Percentiles rank a stretch among this genome's conserved stretches.
Evolutionary conservation across 2,888 invertebrate species (phyloP).

Genomic region (Oxyscelio sp.): DNA sequence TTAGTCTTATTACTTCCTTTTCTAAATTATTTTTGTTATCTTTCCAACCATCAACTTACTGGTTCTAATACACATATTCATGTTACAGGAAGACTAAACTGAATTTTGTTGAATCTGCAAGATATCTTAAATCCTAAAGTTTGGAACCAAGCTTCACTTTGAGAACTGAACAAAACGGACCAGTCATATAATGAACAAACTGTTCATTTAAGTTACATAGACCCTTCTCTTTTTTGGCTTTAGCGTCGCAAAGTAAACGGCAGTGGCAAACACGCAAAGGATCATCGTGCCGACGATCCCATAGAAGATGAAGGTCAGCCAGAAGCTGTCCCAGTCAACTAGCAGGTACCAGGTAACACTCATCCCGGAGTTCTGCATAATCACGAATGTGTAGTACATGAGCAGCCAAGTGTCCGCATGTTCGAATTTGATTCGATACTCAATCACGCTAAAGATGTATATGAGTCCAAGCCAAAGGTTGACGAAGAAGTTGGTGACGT

Average conservation of each 20-base stretch:
- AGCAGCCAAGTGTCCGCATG: slow-evolving; percentile 92
- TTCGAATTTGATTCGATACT: slow-evolving; percentile 94
- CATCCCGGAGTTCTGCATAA: slow-evolving; percentile 91
- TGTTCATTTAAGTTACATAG: slow-evolving; percentile 77
- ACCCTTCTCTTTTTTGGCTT: slow-evolving; percentile 85
- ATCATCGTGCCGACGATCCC: slow-evolving; percentile 90
- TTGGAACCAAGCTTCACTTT: too few relatives aligned
- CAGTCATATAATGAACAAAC: too few relatives aligned
- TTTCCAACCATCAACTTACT: too few relatives aligned
- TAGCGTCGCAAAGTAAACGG: slow-evolving; percentile 82
- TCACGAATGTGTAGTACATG: slow-evolving; percentile 91
- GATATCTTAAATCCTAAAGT: too few relatives aligned
- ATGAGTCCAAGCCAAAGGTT: slow-evolving; percentile 92
- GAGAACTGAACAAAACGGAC: too few relatives aligned
- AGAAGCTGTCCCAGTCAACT: slow-evolving; percentile 91
- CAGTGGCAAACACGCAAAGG: slow-evolving; percentile 83
- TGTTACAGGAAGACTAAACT: too few relatives aligned
- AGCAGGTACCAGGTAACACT: slow-evolving; percentile 92
- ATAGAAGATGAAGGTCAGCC: slow-evolving; percentile 92
- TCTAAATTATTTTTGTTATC: too few relatives aligned
- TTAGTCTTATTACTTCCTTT: too few relatives aligned
- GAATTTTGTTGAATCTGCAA: too few relatives aligned
- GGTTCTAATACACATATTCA: too few relatives aligned
- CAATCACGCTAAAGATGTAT: slow-evolving; percentile 93
- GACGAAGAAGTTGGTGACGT: slow-evolving; percentile 84